Conservation (phyloP, 2,888 invertebrate genomes). For the Acleris holmiana region DNA sequence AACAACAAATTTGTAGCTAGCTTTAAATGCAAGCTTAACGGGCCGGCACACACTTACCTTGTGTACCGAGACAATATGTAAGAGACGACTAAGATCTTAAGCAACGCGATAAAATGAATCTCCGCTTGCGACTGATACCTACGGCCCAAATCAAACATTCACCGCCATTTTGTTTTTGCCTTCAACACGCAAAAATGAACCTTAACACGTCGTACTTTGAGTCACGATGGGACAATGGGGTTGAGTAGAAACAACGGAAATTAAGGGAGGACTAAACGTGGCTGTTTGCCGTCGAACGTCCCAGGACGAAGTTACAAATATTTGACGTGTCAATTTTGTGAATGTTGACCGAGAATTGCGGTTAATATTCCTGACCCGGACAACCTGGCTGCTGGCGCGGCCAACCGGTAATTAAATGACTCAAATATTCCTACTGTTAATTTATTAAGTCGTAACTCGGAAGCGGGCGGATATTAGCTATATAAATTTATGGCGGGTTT, state of each 20-base stretch:
- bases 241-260: conserved; percentile 80
- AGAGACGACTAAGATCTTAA: conserved; percentile 80
- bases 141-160: conserved; percentile 83
- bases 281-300: conserved; percentile 83
- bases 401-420: conserved; percentile 80
- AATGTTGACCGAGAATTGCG: conserved; percentile 84
- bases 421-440: conserved; percentile 79
- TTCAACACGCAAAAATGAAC: conserved; percentile 56
- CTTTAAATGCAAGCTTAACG: conserved; percentile 82
- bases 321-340: conserved; percentile 85
- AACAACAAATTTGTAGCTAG: conserved; percentile 84
- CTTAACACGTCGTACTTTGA: conserved; percentile 53
- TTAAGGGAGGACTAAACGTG: conserved; percentile 84
- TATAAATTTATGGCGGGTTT: conserved; percentile 54
- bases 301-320: conserved; percentile 85
- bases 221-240: conserved; percentile 52
- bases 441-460: conserved; percentile 62
- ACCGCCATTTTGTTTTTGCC: conserved; percentile 84
- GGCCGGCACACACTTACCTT: conserved; percentile 77
- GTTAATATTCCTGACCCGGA: conserved; percentile 81
- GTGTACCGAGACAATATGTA: conserved; percentile 83
- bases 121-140: conserved; percentile 80
- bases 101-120: conserved; percentile 84
- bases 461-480: conserved; percentile 52
- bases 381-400: conserved; percentile 65